Evolutionary conservation across 2,888 invertebrate species (phyloP), one percentile per base, ranked within the genome.

Genomic region (Lutraria lutraria): DNA sequence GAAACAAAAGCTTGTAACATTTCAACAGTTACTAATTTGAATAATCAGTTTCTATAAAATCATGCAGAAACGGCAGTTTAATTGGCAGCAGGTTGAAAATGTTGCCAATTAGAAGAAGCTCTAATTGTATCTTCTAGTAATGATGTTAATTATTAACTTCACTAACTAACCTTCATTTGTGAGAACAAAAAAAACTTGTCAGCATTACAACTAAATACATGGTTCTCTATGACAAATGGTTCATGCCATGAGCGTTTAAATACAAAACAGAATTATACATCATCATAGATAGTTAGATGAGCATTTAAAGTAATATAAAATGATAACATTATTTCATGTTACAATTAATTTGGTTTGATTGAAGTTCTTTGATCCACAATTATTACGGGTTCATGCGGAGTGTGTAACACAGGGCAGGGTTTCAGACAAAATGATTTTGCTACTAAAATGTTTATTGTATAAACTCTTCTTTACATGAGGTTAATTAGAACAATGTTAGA

Each of bases 11-110:
- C 13, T 63, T 83, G 25, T 60, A 83, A 76, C 76, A 76, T 29
- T 72, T 83, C 72, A 83, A n/a, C 29, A 83, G 68, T 52, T 68
- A 13, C 76, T 54, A 54, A 43, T 34, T 43, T 53, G 54, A 84
- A 84, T 76, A 84, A 76, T 76, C 54, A 72, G 84, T 53, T 76
- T 53, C 76, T 76, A 84, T 84, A 84, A 76, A 72, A 54, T 83
- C 52, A 34, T 52, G 53, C 83, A 63, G 72, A 85, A 91, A 88
- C 88, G 84, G 86, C 85, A 80, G 88, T 91, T 91, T 91, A 90
- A 91, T 91, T 89, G 90, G 88, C 81, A 83, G 53, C 88, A 91
- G 90, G 88, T 91, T 90, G 89, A 83, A 81, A 53, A 85, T 81
- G 87, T 83, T 76, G 60, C 85, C 88, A 91, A 90, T 90, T 90